Percentiles rank a stretch among this genome's conserved stretches.
Evolutionary conservation across 2,888 invertebrate genomes (phyloP).

Genomic region (Stenotaenia linearis): DNA sequence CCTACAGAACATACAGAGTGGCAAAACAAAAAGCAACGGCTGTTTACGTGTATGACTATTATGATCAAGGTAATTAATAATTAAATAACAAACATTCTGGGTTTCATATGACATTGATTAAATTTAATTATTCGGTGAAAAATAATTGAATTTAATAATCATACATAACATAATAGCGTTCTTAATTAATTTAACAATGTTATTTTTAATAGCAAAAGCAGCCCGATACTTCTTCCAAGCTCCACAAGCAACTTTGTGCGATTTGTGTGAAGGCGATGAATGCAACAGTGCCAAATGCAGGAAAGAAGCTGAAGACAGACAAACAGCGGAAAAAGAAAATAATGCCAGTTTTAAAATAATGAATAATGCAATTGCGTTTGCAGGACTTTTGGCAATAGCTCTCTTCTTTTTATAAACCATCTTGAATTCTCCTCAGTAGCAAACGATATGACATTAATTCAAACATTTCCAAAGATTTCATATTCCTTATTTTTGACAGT

Average conservation of each 20-base stretch:
- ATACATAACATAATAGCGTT: background rate
- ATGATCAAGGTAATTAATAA: slow-evolving; percentile 78
- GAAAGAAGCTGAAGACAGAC: slow-evolving; percentile 8
- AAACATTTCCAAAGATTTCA: background rate
- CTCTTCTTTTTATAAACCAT: background rate
- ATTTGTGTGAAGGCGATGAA: slow-evolving; percentile 58
- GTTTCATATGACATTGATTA: too few relatives aligned
- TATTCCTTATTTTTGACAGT: background rate
- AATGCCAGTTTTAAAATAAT: background rate
- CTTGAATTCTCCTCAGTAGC: background rate
- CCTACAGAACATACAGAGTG: slow-evolving; percentile 74
- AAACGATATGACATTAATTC: background rate
- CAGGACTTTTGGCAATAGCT: background rate
- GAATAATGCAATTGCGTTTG: background rate
- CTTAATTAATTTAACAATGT: background rate
- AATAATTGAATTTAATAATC: too few relatives aligned
- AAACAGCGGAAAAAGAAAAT: background rate
- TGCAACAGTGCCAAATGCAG: slow-evolving; percentile 30
- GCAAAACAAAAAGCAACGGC: slow-evolving; percentile 79
- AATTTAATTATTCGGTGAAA: too few relatives aligned
- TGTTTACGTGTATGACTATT: slow-evolving; percentile 81
- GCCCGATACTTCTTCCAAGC: slow-evolving; percentile 62
- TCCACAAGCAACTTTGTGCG: slow-evolving; percentile 64
- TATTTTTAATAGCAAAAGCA: slow-evolving; percentile 31
- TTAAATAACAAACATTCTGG: too few relatives aligned